Evolutionary conservation across 2,888 invertebrate species (phyloP).

Genomic region (Cantharis flavilabris): DNA sequence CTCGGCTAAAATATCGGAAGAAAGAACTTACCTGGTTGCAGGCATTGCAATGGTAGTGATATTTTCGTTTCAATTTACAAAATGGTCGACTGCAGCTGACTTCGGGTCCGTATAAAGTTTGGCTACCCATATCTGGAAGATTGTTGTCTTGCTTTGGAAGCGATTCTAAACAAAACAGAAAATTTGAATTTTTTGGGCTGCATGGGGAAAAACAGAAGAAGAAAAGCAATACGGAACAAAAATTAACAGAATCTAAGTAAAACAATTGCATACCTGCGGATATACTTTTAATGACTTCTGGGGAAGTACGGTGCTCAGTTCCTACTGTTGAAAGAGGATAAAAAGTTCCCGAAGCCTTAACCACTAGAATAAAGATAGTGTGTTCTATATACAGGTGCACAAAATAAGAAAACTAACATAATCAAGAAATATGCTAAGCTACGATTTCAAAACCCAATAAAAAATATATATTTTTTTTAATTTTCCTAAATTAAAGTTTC

Average conservation of each 20-base stretch:
- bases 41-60: slow-evolving; percentile 79
- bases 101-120: slow-evolving; percentile 66
- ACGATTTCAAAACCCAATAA: neutral
- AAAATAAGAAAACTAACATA: slow-evolving; percentile 23
- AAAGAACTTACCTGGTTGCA: slow-evolving; percentile 67
- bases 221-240: slow-evolving; percentile 7
- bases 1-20: neutral
- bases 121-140: slow-evolving; percentile 46
- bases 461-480: too few species aligned
- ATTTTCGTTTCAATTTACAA: slow-evolving; percentile 78
- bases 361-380: slow-evolving; percentile 69
- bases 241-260: slow-evolving; percentile 32
- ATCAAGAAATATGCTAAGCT: neutral
- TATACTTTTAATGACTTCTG: slow-evolving; percentile 61
- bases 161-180: slow-evolving; percentile 13
- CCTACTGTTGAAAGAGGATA: slow-evolving; percentile 75
- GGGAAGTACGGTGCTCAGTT: slow-evolving; percentile 61
- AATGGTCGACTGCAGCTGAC: slow-evolving; percentile 75
- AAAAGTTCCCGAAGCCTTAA: slow-evolving; percentile 91
- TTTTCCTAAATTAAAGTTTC: neutral
- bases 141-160: slow-evolving; percentile 3
- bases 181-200: neutral
- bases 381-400: slow-evolving; percentile 41
- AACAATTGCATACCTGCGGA: slow-evolving; percentile 60
- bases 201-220: neutral